Percentiles rank a stretch among this genome's conserved stretches.
Conservation (phyloP, 1,140 invertebrate species). For the Amyelois transitella region DNA sequence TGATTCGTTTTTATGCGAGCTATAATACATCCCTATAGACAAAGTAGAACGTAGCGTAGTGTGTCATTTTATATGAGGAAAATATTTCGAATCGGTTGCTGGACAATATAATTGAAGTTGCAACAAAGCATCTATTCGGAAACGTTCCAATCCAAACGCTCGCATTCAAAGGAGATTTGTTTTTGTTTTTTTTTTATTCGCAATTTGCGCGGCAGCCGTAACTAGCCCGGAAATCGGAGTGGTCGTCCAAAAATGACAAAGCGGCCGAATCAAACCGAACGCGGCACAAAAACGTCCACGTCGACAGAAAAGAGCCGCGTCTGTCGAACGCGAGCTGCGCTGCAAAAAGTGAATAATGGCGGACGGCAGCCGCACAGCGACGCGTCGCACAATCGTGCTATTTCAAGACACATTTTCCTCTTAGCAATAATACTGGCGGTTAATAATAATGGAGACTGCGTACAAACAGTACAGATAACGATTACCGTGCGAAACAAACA, state of each 20-base stretch:
- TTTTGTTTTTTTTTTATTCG: conserved; percentile 24
- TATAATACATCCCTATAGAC: background rate
- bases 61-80: background rate
- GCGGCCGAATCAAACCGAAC: conserved; percentile 39
- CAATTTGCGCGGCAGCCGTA: conserved; percentile 17
- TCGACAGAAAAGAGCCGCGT: conserved; percentile 29
- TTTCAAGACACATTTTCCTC: conserved; percentile 61
- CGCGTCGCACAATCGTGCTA: conserved; percentile 49
- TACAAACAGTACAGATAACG: conserved; percentile 25
- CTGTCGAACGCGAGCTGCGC: conserved; percentile 24
- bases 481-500: conserved; percentile 16
- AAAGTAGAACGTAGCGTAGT: background rate
- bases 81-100: background rate
- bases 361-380: conserved; percentile 25
- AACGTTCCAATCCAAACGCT: conserved; percentile 7
- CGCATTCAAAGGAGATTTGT: conserved; percentile 17
- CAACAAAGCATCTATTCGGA: background rate
- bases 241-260: conserved; percentile 55
- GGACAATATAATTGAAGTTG: background rate
- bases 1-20: conserved; percentile 1
- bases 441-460: conserved; percentile 41
- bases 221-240: conserved; percentile 41
- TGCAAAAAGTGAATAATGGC: conserved; percentile 60
- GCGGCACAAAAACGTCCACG: conserved; percentile 45
- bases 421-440: conserved; percentile 45